Evolutionary conservation across 2,888 invertebrate genomes (phyloP).

Genomic region (Camptogramma bilineatum): DNA sequence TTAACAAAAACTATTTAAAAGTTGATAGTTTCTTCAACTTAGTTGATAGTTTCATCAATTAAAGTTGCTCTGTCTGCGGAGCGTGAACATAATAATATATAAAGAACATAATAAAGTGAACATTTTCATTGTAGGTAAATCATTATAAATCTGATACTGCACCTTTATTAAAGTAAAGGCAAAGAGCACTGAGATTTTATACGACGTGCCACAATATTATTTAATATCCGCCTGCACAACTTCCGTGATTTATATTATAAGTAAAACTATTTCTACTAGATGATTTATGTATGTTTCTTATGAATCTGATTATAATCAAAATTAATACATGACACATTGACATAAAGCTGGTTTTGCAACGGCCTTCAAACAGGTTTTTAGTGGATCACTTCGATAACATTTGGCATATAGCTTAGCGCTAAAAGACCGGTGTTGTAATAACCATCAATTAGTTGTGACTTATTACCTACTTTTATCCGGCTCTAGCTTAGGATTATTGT

Average conservation of each 20-base stretch:
- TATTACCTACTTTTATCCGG: constrained; percentile 9
- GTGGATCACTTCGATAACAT: constrained; percentile 40
- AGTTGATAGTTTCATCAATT: no score
- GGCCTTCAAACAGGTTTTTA: constrained; percentile 40
- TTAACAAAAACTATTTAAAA: no score
- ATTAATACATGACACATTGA: constrained; percentile 29
- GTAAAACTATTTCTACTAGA: neutral
- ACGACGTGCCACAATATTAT: neutral
- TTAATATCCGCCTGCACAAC: constrained; percentile 10
- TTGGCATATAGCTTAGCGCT: constrained; percentile 34
- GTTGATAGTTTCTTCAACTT: no score
- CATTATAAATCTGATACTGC: neutral
- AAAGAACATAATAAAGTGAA: no score
- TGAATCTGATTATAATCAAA: constrained; percentile 20
- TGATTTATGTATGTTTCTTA: neutral
- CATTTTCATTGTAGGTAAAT: neutral
- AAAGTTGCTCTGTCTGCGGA: no score
- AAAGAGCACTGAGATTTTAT: neutral
- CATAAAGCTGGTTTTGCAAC: constrained; percentile 40
- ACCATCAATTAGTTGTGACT: constrained; percentile 23
- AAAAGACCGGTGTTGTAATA: constrained; percentile 28
- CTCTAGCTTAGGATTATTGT: neutral
- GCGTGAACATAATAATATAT: no score
- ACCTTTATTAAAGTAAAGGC: neutral
- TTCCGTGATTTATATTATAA: neutral